phyloP scores from a whole-genome alignment of 2,888 invertebrate genomes.

The Hirudinaria manillensis region DNA sequence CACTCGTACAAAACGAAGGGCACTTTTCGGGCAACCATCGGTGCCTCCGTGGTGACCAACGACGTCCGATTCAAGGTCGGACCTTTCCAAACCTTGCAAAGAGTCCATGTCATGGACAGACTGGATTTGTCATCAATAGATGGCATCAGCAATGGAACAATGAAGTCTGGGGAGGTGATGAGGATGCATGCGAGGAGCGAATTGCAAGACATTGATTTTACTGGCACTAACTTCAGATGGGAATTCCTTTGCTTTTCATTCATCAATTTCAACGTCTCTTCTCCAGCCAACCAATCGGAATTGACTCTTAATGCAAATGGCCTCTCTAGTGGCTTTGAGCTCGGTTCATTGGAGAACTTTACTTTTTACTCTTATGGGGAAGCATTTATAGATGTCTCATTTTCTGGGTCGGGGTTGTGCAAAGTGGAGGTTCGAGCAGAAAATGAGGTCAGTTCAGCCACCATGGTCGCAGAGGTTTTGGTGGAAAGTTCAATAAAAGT shows the following conservation, averaged over 20 bases:
- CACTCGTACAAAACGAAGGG: background rate
- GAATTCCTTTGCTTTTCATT: constrained; percentile 8
- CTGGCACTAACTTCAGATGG: background rate
- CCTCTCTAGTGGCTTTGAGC: background rate
- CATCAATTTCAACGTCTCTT: background rate
- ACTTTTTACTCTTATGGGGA: background rate
- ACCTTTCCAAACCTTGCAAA: background rate
- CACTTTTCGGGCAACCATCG: background rate
- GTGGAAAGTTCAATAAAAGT: background rate
- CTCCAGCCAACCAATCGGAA: background rate
- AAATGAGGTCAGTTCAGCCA: background rate
- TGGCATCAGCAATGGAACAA: background rate
- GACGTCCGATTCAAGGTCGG: background rate
- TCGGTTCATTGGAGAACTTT: background rate
- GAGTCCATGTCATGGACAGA: background rate
- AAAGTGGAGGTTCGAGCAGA: background rate
- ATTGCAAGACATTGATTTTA: background rate
- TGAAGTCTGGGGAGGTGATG: background rate
- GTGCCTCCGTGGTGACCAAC: background rate
- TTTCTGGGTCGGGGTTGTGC: constrained; percentile 5
- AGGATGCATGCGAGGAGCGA: background rate
- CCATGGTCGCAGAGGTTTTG: background rate
- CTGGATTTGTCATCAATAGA: background rate
- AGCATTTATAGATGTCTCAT: background rate
- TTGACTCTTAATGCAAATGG: background rate